Conservation (phyloP, 2,797 vertebrate genomes). For the Decapterus maruadsi region DNA sequence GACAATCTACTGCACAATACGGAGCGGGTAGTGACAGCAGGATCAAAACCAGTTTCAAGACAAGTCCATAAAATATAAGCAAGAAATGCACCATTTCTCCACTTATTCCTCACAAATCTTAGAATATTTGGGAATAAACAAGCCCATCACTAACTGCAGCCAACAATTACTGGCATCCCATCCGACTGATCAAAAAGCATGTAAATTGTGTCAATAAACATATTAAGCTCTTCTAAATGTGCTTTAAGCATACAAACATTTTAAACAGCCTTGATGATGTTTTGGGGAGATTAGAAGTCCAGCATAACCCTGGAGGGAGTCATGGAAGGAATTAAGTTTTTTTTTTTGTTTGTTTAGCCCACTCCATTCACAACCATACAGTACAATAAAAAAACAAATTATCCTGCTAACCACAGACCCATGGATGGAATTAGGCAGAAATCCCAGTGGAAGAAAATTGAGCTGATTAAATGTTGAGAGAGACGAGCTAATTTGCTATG, state of each 20-base stretch:
- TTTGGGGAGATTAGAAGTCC: slow-evolving; percentile 28
- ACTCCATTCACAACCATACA: slow-evolving; percentile 11
- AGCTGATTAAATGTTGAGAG: slow-evolving; percentile 77
- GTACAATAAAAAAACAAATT: slow-evolving; percentile 31
- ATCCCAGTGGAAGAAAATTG: slow-evolving; percentile 61
- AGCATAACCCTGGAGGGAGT: slow-evolving; percentile 7
- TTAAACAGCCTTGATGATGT: slow-evolving; percentile 1
- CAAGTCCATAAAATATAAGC: not conserved
- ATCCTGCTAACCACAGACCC: slow-evolving; percentile 37
- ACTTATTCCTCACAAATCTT: not conserved
- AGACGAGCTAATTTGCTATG: slow-evolving; percentile 58
- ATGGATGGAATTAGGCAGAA: slow-evolving; percentile 62
- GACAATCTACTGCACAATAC: too few species aligned
- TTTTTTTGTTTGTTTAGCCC: not conserved
- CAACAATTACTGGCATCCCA: not conserved
- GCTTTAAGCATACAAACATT: slow-evolving; percentile 25
- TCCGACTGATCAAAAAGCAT: slow-evolving; percentile 1
- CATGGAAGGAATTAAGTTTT: slow-evolving; percentile 6
- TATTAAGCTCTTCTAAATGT: not conserved
- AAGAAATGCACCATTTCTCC: not conserved
- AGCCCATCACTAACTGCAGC: not conserved
- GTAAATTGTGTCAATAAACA: slow-evolving; percentile 4
- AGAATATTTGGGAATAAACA: not conserved
- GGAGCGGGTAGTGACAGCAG: too few species aligned
- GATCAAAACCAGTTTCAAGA: too few species aligned